Percentiles rank a stretch among this genome's conserved stretches.
phyloP scores from a whole-genome alignment of 2,888 invertebrate genomes.

The Mesodorylaimus sp. region DNA sequence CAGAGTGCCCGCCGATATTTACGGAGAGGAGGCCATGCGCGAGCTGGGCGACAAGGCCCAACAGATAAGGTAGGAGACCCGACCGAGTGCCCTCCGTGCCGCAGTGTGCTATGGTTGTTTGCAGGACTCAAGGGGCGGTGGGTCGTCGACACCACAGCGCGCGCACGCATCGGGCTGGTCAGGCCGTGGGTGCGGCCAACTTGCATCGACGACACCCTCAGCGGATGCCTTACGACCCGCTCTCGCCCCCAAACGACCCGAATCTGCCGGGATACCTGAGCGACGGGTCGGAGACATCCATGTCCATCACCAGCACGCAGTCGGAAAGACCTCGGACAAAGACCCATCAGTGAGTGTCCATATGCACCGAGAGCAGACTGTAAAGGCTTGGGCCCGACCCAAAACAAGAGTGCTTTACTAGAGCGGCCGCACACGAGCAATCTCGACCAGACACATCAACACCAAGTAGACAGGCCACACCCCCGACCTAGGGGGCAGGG shows the following conservation, averaged over 20 bases:
- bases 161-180: background rate
- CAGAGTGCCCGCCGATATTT: slow-evolving; percentile 5
- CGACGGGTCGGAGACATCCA: slow-evolving; percentile 11
- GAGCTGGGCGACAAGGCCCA: slow-evolving; percentile 6
- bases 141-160: slow-evolving; percentile 3
- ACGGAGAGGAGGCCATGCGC: slow-evolving; percentile 9
- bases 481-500: too few species aligned
- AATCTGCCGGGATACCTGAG: background rate
- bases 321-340: slow-evolving; percentile 5
- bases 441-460: too few species aligned
- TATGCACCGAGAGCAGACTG: too few species aligned
- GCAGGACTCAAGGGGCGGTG: slow-evolving; percentile 1
- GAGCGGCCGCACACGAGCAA: too few species aligned
- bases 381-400: too few species aligned
- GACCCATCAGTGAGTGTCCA: slow-evolving; percentile 2
- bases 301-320: slow-evolving; percentile 11
- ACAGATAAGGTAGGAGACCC: slow-evolving; percentile 3
- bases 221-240: background rate
- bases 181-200: background rate
- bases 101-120: too few species aligned
- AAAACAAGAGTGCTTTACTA: too few species aligned
- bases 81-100: too few species aligned
- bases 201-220: background rate
- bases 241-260: background rate
- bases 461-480: too few species aligned